phyloP scores from a whole-genome alignment of 2,113 vertebrate species.

The Plecturocebus donacophilus region DNA sequence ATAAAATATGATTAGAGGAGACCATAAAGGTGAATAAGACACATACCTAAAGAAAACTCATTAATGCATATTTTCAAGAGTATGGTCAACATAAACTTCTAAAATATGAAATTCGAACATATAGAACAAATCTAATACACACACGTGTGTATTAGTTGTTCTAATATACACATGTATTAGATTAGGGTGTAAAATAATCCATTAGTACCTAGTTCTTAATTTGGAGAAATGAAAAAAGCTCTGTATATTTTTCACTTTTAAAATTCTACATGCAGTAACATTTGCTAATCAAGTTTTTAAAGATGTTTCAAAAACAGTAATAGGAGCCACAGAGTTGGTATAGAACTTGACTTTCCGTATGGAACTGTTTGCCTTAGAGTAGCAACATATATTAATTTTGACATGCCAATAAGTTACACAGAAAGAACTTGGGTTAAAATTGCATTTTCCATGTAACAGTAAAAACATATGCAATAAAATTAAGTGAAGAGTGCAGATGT shows the following conservation, averaged over 20 bases:
- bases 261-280: neutral
- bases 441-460: slow-evolving; percentile 6
- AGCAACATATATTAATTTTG: slow-evolving; percentile 18
- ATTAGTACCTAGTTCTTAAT: neutral
- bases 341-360: neutral
- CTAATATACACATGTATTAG: neutral
- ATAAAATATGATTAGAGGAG: neutral
- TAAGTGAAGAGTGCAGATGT: neutral
- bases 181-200: neutral
- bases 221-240: neutral
- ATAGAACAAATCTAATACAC: neutral
- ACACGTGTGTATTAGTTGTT: neutral
- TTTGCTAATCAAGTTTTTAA: neutral
- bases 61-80: neutral
- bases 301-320: neutral
- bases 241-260: neutral
- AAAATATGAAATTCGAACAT: neutral
- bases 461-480: slow-evolving; percentile 43
- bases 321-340: neutral
- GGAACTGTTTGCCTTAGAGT: neutral
- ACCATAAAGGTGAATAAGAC: neutral
- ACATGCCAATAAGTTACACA: neutral
- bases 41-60: neutral
- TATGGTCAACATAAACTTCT: neutral
- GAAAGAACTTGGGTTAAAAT: slow-evolving; percentile 28